Evolutionary conservation across 2,113 vertebrate species (phyloP).

Genomic region (Siniperca knerii): DNA sequence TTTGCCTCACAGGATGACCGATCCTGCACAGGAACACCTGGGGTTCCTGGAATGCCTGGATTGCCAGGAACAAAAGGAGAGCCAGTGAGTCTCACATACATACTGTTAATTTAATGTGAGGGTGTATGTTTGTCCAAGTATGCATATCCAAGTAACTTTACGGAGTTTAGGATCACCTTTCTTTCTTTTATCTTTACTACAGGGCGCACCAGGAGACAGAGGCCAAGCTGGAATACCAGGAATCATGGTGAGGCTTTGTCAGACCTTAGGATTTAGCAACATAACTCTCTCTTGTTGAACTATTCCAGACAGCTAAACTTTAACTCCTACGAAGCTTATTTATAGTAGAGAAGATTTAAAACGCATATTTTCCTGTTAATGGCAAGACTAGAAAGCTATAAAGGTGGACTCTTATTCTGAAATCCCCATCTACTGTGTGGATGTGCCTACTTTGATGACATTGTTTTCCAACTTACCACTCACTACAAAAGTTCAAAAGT

Average conservation of each 20-base stretch:
- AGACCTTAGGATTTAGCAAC: background rate
- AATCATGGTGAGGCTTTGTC: slow-evolving; percentile 59
- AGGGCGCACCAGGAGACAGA: slow-evolving; percentile 75
- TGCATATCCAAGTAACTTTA: background rate
- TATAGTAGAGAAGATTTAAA: background rate
- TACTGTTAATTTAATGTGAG: background rate
- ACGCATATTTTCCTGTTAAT: background rate
- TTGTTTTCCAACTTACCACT: slow-evolving; percentile 17
- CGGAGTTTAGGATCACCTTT: background rate
- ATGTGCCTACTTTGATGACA: slow-evolving; percentile 16
- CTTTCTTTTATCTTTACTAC: background rate
- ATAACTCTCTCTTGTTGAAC: background rate
- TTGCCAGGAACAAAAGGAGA: slow-evolving; percentile 68
- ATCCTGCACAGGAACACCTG: slow-evolving; percentile 62
- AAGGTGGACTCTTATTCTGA: background rate
- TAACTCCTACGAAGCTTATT: background rate
- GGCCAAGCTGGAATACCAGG: slow-evolving; percentile 72
- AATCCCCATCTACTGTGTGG: slow-evolving; percentile 1
- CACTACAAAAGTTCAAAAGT: background rate
- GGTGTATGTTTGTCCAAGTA: background rate
- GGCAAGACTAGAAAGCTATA: background rate
- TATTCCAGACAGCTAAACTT: background rate
- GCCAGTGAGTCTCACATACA: slow-evolving; percentile 43
- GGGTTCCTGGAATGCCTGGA: slow-evolving; percentile 71
- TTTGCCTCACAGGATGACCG: slow-evolving; percentile 44